Base-by-base conservation (phyloP, 2,797 vertebrate genomes). In the Austrolebias charrua region DNA sequence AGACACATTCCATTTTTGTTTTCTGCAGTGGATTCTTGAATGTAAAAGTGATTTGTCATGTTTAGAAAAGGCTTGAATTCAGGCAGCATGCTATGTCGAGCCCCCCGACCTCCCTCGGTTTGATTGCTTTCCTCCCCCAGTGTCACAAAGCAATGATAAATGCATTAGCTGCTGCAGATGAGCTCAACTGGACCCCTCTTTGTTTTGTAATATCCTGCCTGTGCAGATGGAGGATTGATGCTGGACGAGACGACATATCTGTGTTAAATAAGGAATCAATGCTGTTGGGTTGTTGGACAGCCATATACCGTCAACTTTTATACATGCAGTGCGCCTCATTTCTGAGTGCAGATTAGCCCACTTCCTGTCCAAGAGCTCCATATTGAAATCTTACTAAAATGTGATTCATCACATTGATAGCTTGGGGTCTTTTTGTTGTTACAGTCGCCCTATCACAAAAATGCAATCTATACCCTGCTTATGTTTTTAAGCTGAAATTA, bases 211-310 rank as follows among this genome's bases (percentile, higher is more conserved):
- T 70, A 63, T 79, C 63, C 63, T 28, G 55, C 15, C 46, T 14
- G 55, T 0, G 28, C 45, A 20, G 52, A 46, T 19, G 40, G 19
- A 38, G 29, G 73, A 78, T 88, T 73, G 28, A 85, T 86, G 60
- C 52, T 2, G 62, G 50, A 74, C 66, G 66, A 69, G 61, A 67
- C 31, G 51, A 81, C 80, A 62, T 79, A 66, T 78, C 55, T 64
- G 60, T 80, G 79, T 79, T 86, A 83, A 80, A 87, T 81, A 82
- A 78, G 55, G 73, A 82, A 86, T 89, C 78, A 43, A 81, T 86
- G 58, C 6, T 65, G 72, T 75, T 64, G 76, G 70, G 53, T 58
- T 1, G 67, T 66, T 51, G 75, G 50, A 52, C 76, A 80, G 56
- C 35, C 73, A 75, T 84, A 60, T 63, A 82, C 80, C 76, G 85